A percentile compares a stretch with the other conserved stretches of the same genome.
phyloP scores from a whole-genome alignment of 2,113 vertebrate genomes.

The Stegostoma tigrinum region DNA sequence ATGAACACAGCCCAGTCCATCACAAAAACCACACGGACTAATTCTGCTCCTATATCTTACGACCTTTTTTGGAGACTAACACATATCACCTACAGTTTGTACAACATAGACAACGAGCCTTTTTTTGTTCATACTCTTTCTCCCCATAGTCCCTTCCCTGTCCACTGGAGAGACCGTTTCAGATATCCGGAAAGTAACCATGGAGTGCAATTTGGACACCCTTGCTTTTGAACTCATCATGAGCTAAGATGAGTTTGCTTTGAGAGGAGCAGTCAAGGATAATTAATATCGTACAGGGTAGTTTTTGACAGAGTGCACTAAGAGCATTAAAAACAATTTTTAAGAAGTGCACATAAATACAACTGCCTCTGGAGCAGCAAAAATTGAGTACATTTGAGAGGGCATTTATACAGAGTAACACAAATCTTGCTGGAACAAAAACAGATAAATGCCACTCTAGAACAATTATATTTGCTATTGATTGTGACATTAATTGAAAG shows the following conservation, averaged over 20 bases:
- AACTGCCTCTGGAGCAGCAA: background rate
- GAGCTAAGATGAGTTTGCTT: background rate
- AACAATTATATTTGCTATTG: background rate
- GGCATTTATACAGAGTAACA: background rate
- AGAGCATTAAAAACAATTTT: background rate
- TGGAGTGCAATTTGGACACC: too few species aligned
- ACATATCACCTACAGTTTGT: too few species aligned
- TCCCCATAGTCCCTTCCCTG: too few species aligned
- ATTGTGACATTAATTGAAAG: background rate
- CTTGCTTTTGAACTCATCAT: background rate
- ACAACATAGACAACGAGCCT: too few species aligned
- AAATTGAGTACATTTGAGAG: background rate
- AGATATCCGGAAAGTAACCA: too few species aligned
- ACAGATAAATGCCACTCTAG: background rate
- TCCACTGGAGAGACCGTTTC: too few species aligned
- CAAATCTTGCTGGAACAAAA: background rate
- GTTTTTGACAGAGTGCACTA: background rate
- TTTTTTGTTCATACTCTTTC: too few species aligned
- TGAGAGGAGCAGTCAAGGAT: background rate
- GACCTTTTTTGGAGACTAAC: too few species aligned
- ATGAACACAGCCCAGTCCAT: too few species aligned
- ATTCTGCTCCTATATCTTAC: too few species aligned
- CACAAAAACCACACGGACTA: too few species aligned
- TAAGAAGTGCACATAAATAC: background rate
- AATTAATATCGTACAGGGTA: background rate